Base-by-base conservation (phyloP, 2,888 invertebrate genomes). In the Perizoma affinitatum region DNA sequence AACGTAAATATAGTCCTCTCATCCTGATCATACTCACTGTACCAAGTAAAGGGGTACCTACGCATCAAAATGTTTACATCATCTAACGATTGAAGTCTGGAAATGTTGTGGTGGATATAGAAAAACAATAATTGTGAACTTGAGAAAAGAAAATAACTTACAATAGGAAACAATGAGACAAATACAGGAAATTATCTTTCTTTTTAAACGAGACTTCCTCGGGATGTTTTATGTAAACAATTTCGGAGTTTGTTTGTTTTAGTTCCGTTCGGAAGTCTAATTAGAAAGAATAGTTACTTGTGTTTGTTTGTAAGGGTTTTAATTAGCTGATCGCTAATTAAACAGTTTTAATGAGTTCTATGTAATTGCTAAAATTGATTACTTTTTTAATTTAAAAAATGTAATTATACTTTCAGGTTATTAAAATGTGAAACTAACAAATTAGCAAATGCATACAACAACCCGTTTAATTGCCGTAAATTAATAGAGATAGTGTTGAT, bases 131-230 rank as follows among this genome's bases (percentile, higher is more conserved):
- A 61, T 7, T 9, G 10, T 51, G 33, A 46, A 47, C 43, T 54
- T n/a, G 42, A 47, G 45, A 58, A 53, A 51, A 47, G 46, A 58
- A 58, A 58, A 58, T 11, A 48, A 47, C 33, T 47, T 52, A 53
- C 43, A 50, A 54, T 60, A 61, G 65, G 67, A 69, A 64, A 55
- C 57, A 42, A 62, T 52, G 43, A 46, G 40, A 58, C 65, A 65
- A 69, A 69, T 62, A 69, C 58, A 64, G 67, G 69, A 69, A 55
- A 69, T 65, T 45, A 63, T 59, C 62, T 57, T 67, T 66, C 68
- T 61, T 33, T 46, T 51, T 46, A 40, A 36, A 56, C 43, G 48
- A 45, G 54, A 63, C 65, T 67, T 64, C 65, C 65, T 43, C 56
- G 33, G 67, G 67, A 65, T 60, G 67, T 58, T 62, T 43, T 54